A percentile compares a stretch with the other conserved stretches of the same genome.
These are phyloP conservation scores for Pollenia griseotomentosa DNA, from an alignment of 2,888 invertebrate genomes.

Conservation along the genomic window DNA sequence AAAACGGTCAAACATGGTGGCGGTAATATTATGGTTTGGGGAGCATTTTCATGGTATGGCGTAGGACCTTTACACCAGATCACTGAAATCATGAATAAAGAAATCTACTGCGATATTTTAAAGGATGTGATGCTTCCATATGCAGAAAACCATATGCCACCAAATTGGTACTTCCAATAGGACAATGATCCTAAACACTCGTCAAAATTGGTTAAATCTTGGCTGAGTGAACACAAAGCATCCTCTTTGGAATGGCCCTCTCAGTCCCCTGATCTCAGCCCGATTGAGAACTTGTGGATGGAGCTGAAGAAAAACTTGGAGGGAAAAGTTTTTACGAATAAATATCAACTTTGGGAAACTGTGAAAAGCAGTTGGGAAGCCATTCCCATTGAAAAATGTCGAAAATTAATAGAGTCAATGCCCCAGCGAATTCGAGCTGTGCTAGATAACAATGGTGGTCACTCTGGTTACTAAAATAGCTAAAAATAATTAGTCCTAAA, in stretches of 20 bases:
- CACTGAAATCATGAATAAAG: slow-evolving; percentile 45
- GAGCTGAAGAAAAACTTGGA: slow-evolving; percentile 15
- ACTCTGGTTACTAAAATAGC: slow-evolving; percentile 10
- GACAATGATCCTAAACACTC: slow-evolving; percentile 17
- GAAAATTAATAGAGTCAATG: no score
- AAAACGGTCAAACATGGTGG: not conserved
- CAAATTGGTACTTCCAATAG: slow-evolving; percentile 8
- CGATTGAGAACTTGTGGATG: slow-evolving; percentile 33
- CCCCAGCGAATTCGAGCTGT: no score
- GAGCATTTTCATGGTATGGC: slow-evolving; percentile 57
- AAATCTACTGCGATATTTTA: slow-evolving; percentile 27
- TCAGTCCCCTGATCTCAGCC: slow-evolving; percentile 1
- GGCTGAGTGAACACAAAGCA: slow-evolving; percentile 6
- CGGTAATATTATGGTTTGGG: slow-evolving; percentile 53
- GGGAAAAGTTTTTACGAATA: not conserved
- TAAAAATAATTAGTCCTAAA: not conserved
- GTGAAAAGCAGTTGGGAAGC: slow-evolving; percentile 10
- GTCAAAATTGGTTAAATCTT: slow-evolving; percentile 18
- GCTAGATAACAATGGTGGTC: not conserved
- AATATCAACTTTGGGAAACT: slow-evolving; percentile 16
- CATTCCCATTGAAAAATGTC: not conserved
- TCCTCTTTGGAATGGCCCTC: not conserved
- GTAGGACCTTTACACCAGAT: slow-evolving; percentile 58
- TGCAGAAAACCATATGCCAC: slow-evolving; percentile 8
- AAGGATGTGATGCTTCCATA: slow-evolving; percentile 25